phyloP scores from a whole-genome alignment of 2,113 vertebrate genomes.

The Sigmodon hispidus region DNA sequence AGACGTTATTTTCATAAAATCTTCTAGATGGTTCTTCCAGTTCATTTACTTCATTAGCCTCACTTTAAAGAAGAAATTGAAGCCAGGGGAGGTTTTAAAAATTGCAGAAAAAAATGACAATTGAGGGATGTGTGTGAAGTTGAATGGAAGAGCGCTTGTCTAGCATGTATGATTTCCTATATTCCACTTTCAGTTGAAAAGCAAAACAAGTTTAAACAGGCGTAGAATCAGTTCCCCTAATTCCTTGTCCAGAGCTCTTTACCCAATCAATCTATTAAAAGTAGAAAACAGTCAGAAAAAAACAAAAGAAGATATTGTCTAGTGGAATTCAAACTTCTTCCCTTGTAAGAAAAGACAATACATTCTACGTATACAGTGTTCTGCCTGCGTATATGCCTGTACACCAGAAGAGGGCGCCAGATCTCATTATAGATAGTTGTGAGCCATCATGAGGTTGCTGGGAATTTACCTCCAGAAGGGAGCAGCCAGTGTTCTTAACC shows the following conservation, averaged over 20 bases:
- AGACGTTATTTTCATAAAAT: slow-evolving; percentile 54
- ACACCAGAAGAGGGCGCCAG: too few relatives aligned
- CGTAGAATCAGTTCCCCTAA: slow-evolving; percentile 42
- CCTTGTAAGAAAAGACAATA: too few relatives aligned
- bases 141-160: background rate
- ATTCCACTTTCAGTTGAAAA: too few relatives aligned
- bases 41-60: slow-evolving; percentile 34
- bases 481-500: too few relatives aligned
- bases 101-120: background rate
- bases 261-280: slow-evolving; percentile 5
- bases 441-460: too few relatives aligned
- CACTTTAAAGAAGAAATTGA: slow-evolving; percentile 32
- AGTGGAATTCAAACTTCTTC: slow-evolving; percentile 29
- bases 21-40: background rate
- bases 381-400: too few relatives aligned
- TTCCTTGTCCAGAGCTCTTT: slow-evolving; percentile 19
- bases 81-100: background rate
- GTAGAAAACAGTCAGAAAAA: background rate
- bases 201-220: background rate
- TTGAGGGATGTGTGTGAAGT: background rate
- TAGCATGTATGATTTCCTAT: background rate
- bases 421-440: too few relatives aligned
- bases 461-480: too few relatives aligned
- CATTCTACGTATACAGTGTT: too few relatives aligned
- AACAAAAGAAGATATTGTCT: background rate